These are phyloP conservation scores for Scelioninae gen. 1 DNA, from an alignment of 2,888 invertebrate species.

Conservation along the genomic window DNA sequence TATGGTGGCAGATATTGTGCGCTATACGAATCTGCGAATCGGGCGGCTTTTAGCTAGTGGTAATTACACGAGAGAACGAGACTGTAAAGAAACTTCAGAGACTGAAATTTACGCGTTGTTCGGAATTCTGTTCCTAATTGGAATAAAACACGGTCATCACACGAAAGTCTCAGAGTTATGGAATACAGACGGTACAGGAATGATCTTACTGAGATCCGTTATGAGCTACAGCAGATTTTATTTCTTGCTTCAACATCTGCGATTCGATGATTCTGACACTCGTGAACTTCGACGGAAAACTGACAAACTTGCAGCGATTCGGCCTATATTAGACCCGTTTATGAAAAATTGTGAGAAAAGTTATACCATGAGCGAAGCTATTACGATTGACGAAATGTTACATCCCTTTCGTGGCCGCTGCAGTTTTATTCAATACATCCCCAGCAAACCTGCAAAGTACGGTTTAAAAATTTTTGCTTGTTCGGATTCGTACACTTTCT, in stretches of 20 bases:
- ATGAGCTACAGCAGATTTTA: conserved; percentile 57
- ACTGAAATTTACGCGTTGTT: conserved; percentile 59
- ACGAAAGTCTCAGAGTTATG: conserved; percentile 47
- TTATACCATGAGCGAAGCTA: conserved; percentile 56
- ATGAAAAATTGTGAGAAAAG: conserved; percentile 56
- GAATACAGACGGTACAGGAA: conserved; percentile 55
- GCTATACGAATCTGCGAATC: conserved; percentile 29
- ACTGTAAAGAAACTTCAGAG: conserved; percentile 27
- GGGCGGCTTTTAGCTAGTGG: neutral
- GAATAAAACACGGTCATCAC: conserved; percentile 40
- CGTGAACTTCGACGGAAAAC: conserved; percentile 15
- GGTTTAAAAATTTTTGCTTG: conserved; percentile 41
- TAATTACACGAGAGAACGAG: conserved; percentile 11
- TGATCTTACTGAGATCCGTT: conserved; percentile 38
- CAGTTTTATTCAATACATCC: conserved; percentile 55
- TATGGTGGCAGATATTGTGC: conserved; percentile 38
- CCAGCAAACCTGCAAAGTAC: conserved; percentile 48
- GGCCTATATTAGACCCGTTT: conserved; percentile 47
- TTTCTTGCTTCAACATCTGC: conserved; percentile 35
- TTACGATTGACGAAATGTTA: conserved; percentile 71
- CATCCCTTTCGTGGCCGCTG: conserved; percentile 68
- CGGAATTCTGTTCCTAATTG: conserved; percentile 63
- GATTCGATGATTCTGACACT: conserved; percentile 58
- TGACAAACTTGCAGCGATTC: conserved; percentile 55
- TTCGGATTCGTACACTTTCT: conserved; percentile 48